phyloP scores from a whole-genome alignment of 2,888 invertebrate species.

The Eupeodes latifasciatus region DNA sequence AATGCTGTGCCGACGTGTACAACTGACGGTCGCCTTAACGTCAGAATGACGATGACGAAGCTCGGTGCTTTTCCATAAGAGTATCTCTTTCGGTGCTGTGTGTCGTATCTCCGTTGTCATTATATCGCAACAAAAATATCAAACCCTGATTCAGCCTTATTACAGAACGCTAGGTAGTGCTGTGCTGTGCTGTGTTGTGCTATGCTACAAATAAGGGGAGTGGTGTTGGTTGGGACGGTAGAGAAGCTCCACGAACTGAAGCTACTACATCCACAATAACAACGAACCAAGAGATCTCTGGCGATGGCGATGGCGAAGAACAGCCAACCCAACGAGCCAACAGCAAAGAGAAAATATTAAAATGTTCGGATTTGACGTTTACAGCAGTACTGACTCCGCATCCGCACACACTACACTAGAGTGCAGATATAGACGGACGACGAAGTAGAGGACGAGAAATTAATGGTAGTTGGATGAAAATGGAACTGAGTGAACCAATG shows the following conservation, averaged over 20 bases:
- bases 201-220: conserved; percentile 23
- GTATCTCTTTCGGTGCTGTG: conserved; percentile 64
- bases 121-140: conserved; percentile 75
- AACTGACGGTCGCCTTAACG: conserved; percentile 54
- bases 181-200: conserved; percentile 2
- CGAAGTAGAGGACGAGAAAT: conserved; percentile 66
- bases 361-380: conserved; percentile 72
- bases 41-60: conserved; percentile 47
- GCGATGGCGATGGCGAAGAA: conserved; percentile 32
- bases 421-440: conserved; percentile 36
- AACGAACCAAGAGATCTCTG: conserved; percentile 59
- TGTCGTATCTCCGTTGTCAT: conserved; percentile 71
- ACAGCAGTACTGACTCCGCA: conserved; percentile 65
- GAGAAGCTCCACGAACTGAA: conserved; percentile 52
- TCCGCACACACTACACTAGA: conserved; percentile 38
- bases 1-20: neutral
- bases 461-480: conserved; percentile 70
- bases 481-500: conserved; percentile 62
- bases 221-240: conserved; percentile 13
- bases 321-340: conserved; percentile 57
- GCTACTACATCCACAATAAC: conserved; percentile 58
- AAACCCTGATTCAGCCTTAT: conserved; percentile 60
- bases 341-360: conserved; percentile 73
- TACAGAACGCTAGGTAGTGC: conserved; percentile 35
- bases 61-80: conserved; percentile 70